A percentile compares a stretch with the other conserved stretches of the same genome.
phyloP scores from a whole-genome alignment of 2,888 invertebrate species.

The Cheilosia vulpina region DNA sequence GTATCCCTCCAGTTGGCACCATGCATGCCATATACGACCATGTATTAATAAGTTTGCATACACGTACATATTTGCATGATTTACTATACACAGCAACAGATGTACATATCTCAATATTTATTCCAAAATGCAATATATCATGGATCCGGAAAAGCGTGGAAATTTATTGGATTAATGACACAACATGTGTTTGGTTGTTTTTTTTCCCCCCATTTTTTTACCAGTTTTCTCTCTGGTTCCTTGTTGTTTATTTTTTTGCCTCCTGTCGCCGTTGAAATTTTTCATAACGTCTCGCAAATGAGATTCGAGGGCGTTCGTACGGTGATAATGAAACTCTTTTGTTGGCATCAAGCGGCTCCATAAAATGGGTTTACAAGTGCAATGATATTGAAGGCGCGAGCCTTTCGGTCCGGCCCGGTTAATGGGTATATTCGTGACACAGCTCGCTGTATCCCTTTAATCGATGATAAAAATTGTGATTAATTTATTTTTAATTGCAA shows the following conservation, averaged over 20 bases:
- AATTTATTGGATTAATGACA: conserved; percentile 70
- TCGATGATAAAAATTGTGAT: conserved; percentile 74
- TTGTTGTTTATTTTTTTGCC: not conserved
- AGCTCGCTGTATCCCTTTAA: conserved; percentile 52
- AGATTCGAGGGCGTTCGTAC: conserved; percentile 65
- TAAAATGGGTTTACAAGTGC: conserved; percentile 50
- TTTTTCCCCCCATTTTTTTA: not conserved
- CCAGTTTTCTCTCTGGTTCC: not conserved
- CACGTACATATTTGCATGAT: conserved; percentile 12
- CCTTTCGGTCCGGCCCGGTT: conserved; percentile 28
- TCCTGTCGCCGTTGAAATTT: conserved; percentile 51
- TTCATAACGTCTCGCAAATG: conserved; percentile 59
- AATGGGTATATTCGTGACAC: conserved; percentile 5
- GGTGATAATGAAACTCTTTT: conserved; percentile 68
- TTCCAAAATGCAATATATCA: conserved; percentile 63
- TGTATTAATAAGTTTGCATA: not conserved
- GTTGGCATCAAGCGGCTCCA: conserved; percentile 29
- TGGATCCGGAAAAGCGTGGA: conserved; percentile 42
- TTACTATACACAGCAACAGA: conserved; percentile 47
- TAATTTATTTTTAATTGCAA: conserved; percentile 73
- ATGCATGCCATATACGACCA: not conserved
- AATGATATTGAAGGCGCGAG: conserved; percentile 42
- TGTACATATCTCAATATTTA: conserved; percentile 39
- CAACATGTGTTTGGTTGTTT: conserved; percentile 60
- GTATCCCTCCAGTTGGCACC: too few relatives aligned